These are phyloP conservation scores for Caradrina clavipalpis DNA, from an alignment of 2,888 invertebrate species.

Conservation along the genomic window DNA sequence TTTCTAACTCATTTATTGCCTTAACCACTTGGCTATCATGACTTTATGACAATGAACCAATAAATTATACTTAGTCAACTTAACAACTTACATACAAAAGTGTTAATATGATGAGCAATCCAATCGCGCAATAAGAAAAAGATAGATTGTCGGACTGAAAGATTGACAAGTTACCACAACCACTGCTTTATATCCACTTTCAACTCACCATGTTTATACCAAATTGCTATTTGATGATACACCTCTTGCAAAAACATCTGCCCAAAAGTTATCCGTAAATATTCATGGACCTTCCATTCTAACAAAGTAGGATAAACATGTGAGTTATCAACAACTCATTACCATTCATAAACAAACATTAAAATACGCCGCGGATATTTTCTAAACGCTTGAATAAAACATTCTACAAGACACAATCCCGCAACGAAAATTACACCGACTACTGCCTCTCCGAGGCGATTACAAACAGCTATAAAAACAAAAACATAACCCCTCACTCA, in stretches of 20 bases:
- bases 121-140: too few species aligned
- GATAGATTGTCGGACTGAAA: neutral
- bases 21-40: too few species aligned
- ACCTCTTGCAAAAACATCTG: constrained; percentile 22
- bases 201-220: constrained; percentile 1
- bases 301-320: constrained; percentile 42
- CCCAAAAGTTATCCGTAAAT: constrained; percentile 30
- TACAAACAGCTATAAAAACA: constrained; percentile 81
- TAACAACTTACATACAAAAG: too few species aligned
- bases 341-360: constrained; percentile 76
- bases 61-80: too few species aligned
- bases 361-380: constrained; percentile 71
- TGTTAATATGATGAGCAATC: too few species aligned
- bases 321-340: constrained; percentile 64
- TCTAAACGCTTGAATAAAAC: constrained; percentile 80
- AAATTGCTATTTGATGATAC: constrained; percentile 27
- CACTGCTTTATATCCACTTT: neutral
- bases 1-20: too few species aligned
- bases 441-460: constrained; percentile 71
- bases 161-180: constrained; percentile 34
- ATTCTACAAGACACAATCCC: constrained; percentile 77
- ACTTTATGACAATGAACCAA: too few species aligned
- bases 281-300: constrained; percentile 14
- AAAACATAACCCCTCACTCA: constrained; percentile 68
- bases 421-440: constrained; percentile 77